Evolutionary conservation across 2,888 invertebrate genomes (phyloP).

Genomic region (Ypsolopha scabrella): DNA sequence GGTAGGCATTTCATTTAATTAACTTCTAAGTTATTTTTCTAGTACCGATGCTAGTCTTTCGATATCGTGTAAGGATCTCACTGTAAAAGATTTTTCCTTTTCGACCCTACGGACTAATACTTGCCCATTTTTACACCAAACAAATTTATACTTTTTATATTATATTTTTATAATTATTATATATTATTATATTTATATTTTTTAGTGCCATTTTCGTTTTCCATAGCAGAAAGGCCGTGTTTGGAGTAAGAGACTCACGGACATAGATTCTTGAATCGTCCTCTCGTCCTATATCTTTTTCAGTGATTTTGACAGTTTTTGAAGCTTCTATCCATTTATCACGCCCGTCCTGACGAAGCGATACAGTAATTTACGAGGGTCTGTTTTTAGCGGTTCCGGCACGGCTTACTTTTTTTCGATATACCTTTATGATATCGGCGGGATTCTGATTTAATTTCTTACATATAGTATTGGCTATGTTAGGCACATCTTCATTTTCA

Average conservation of each 20-base stretch:
- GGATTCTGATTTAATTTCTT: neutral
- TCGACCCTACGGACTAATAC: conserved; percentile 62
- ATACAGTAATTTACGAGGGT: neutral
- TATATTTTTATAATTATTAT: no score
- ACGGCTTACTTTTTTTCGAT: neutral
- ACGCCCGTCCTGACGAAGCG: neutral
- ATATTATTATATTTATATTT: neutral
- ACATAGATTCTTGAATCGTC: neutral
- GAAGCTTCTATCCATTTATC: conserved; percentile 6
- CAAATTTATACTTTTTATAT: neutral
- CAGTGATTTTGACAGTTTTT: neutral
- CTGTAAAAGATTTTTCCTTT: neutral
- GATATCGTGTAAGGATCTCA: no score
- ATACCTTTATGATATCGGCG: neutral
- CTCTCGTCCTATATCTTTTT: neutral
- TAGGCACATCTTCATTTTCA: neutral
- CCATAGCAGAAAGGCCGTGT: no score
- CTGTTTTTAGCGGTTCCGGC: no score
- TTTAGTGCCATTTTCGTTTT: neutral
- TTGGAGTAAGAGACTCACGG: neutral
- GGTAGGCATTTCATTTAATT: no score
- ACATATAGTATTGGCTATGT: neutral
- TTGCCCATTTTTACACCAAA: neutral
- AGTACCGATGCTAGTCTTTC: no score
- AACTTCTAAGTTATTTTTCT: no score